phyloP scores from a whole-genome alignment of 2,888 invertebrate species.

The Halocaridina rubra region DNA sequence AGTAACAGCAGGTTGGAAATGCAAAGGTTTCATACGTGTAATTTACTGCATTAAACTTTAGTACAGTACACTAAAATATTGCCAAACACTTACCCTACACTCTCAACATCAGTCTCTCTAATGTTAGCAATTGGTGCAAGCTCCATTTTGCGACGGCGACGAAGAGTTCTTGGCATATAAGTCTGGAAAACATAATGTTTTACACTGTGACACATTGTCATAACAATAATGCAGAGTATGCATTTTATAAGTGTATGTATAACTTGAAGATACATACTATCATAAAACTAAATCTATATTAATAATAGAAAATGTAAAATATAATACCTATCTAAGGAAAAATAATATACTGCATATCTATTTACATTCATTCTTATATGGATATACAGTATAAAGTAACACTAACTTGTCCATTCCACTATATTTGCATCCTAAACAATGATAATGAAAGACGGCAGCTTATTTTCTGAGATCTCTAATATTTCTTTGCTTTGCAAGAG shows the following conservation, averaged over 20 bases:
- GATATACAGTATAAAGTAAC: too few species aligned
- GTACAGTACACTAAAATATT: neutral
- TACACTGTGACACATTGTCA: neutral
- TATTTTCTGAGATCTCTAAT: too few species aligned
- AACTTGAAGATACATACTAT: neutral
- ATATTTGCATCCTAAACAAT: too few species aligned
- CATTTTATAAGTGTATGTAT: neutral
- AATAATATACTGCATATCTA: neutral
- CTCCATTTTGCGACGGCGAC: neutral
- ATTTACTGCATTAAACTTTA: too few species aligned
- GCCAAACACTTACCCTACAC: neutral
- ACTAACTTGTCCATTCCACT: too few species aligned
- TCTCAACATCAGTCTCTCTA: slow-evolving; percentile 25
- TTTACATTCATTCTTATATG: too few species aligned
- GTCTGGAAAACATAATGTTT: neutral
- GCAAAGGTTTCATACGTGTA: too few species aligned
- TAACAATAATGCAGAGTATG: neutral
- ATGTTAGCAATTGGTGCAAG: slow-evolving; percentile 16
- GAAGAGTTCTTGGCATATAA: slow-evolving; percentile 22
- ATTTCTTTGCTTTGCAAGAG: too few species aligned
- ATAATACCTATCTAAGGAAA: slow-evolving; percentile 65
- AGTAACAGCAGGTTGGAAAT: too few species aligned
- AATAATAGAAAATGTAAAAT: slow-evolving; percentile 66
- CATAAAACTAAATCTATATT: neutral
- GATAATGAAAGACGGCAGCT: too few species aligned